A percentile compares a stretch with the other conserved stretches of the same genome.
phyloP scores from a whole-genome alignment of 1,140 invertebrate species.

The Atta texana region DNA sequence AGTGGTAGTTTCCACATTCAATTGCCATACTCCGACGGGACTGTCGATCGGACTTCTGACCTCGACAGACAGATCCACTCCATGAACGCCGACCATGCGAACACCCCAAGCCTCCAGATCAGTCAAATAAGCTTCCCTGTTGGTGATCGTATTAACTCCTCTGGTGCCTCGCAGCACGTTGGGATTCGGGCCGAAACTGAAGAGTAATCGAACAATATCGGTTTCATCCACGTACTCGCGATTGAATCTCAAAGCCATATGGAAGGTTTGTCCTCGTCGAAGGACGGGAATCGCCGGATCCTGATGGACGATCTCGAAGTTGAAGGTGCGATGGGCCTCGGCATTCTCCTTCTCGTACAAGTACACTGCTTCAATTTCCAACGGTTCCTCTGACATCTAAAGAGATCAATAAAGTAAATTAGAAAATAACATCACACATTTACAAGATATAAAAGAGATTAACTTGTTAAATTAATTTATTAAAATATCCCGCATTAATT shows the following conservation, averaged over 20 bases:
- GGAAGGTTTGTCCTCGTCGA: conserved; percentile 87
- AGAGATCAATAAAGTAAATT: neutral
- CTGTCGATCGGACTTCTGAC: conserved; percentile 83
- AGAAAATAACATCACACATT: neutral
- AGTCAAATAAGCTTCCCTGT: conserved; percentile 74
- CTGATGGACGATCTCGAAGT: conserved; percentile 86
- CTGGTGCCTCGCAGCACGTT: conserved; percentile 81
- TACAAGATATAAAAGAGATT: neutral
- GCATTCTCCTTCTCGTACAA: conserved; percentile 87
- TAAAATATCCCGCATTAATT: too few species aligned
- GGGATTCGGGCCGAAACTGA: conserved; percentile 82
- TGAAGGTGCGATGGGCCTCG: conserved; percentile 85
- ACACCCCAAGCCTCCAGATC: conserved; percentile 83
- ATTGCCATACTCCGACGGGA: conserved; percentile 82
- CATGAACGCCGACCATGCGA: conserved; percentile 74
- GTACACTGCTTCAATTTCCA: conserved; percentile 85
- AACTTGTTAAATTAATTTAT: neutral
- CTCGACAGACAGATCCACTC: conserved; percentile 79
- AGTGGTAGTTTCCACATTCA: conserved; percentile 82
- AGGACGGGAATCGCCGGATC: conserved; percentile 84
- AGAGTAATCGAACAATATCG: conserved; percentile 81
- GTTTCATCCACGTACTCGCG: conserved; percentile 80
- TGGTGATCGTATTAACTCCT: conserved; percentile 77
- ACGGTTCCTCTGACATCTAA: conserved; percentile 79
- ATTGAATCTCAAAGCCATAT: conserved; percentile 86